Percentiles rank a stretch among this genome's conserved stretches.
Evolutionary conservation across 2,113 vertebrate genomes (phyloP).

Genomic region (Cheirogaleus medius): DNA sequence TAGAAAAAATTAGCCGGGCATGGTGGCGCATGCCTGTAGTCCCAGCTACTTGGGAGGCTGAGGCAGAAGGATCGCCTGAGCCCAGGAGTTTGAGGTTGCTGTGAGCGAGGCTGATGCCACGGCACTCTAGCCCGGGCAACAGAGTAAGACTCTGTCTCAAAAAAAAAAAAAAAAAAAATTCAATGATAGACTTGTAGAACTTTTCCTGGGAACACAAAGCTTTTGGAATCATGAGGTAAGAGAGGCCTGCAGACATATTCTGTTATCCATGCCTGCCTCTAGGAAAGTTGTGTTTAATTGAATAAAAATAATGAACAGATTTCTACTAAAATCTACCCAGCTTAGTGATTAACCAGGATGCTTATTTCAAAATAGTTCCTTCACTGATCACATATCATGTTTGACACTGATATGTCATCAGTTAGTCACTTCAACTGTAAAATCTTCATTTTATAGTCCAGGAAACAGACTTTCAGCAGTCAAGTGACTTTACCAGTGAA

Average conservation of each 20-base stretch:
- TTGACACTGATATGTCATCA: constrained; percentile 18
- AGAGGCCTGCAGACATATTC: not conserved
- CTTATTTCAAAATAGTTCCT: constrained; percentile 47
- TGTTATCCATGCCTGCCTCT: not conserved
- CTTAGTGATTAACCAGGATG: constrained; percentile 3
- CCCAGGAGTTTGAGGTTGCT: too few relatives aligned
- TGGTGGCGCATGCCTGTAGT: too few relatives aligned
- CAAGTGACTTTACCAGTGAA: constrained; percentile 39
- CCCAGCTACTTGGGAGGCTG: too few relatives aligned
- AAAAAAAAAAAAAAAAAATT: too few relatives aligned
- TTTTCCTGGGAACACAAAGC: not conserved
- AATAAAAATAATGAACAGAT: constrained; percentile 9
- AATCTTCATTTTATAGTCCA: constrained; percentile 30
- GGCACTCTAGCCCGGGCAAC: too few relatives aligned
- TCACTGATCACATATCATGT: constrained; percentile 30
- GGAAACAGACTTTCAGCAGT: constrained; percentile 31
- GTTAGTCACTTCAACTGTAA: not conserved
- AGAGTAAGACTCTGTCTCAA: too few relatives aligned
- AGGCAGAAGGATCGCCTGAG: too few relatives aligned
- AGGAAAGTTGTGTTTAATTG: constrained; percentile 35
- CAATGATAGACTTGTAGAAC: constrained; percentile 31
- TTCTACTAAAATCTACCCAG: not conserved
- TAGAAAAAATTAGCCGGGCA: too few relatives aligned
- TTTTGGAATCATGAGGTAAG: not conserved
- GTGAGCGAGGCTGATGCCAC: too few relatives aligned